These are phyloP conservation scores for Gobius niger DNA, from an alignment of 2,113 vertebrate genomes.

Conservation along the genomic window DNA sequence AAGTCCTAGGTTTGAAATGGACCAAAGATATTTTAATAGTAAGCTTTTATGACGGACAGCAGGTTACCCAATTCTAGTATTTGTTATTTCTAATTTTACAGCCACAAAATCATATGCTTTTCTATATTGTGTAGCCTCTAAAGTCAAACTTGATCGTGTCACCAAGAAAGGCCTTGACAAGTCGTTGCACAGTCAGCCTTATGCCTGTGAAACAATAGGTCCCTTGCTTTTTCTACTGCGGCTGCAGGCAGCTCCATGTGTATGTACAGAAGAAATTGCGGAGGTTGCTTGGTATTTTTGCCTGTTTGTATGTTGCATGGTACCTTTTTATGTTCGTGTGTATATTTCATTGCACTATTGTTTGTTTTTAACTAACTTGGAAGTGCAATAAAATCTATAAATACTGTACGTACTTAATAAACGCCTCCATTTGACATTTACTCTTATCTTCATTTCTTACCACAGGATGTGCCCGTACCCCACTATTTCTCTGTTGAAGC, in stretches of 20 bases:
- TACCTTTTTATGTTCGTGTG: constrained; percentile 73
- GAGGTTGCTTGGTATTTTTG: constrained; percentile 64
- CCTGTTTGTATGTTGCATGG: constrained; percentile 74
- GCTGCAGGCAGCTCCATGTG: constrained; percentile 82
- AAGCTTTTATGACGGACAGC: constrained; percentile 47
- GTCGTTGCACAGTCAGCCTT: constrained; percentile 52
- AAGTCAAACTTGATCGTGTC: constrained; percentile 26
- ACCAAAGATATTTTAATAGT: constrained; percentile 67
- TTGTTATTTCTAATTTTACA: constrained; percentile 22
- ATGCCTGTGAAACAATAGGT: constrained; percentile 49
- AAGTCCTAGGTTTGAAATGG: constrained; percentile 61
- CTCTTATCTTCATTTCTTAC: background rate
- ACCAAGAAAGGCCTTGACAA: constrained; percentile 54
- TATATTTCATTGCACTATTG: constrained; percentile 80
- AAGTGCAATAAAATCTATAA: constrained; percentile 82
- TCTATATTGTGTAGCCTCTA: constrained; percentile 21
- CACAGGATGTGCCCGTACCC: no score
- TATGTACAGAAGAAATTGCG: constrained; percentile 39
- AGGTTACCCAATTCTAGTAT: constrained; percentile 27
- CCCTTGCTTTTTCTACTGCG: constrained; percentile 68
- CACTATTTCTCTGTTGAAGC: no score
- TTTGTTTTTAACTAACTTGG: constrained; percentile 78
- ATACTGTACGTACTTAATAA: constrained; percentile 80
- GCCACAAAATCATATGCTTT: constrained; percentile 32
- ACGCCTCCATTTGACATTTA: constrained; percentile 62